These are phyloP conservation scores for Arctopsyche grandis DNA, from an alignment of 1,140 invertebrate genomes.

Conservation along the genomic window DNA sequence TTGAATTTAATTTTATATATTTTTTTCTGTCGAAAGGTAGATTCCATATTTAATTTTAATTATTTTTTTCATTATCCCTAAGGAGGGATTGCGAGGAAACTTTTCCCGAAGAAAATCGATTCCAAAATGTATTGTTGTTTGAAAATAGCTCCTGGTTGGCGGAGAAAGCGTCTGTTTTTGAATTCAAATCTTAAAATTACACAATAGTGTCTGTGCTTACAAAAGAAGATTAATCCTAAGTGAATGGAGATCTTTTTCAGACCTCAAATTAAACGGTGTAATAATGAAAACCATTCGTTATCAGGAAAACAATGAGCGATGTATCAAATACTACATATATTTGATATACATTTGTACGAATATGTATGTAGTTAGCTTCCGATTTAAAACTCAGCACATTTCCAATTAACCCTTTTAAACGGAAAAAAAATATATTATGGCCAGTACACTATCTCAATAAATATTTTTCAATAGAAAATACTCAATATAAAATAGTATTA, in stretches of 20 bases:
- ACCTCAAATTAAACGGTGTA: neutral
- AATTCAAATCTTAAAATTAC: constrained; percentile 15
- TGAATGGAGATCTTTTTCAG: neutral
- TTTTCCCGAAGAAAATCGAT: constrained; percentile 6
- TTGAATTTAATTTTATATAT: neutral
- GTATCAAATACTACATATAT: neutral
- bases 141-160: neutral
- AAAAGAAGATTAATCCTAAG: constrained; percentile 29
- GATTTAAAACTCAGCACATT: too few relatives aligned
- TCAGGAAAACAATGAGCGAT: neutral
- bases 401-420: too few relatives aligned
- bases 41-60: too few relatives aligned
- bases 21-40: neutral
- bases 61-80: neutral
- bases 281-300: constrained; percentile 10
- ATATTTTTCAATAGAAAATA: too few relatives aligned
- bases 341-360: too few relatives aligned
- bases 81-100: neutral
- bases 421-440: too few relatives aligned
- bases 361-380: too few relatives aligned
- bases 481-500: too few relatives aligned
- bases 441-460: too few relatives aligned
- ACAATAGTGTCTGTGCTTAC: constrained; percentile 25
- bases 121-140: neutral
- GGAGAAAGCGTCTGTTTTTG: neutral